Conservation (phyloP, 1,140 invertebrate genomes). For the Procambarus virginalis region DNA sequence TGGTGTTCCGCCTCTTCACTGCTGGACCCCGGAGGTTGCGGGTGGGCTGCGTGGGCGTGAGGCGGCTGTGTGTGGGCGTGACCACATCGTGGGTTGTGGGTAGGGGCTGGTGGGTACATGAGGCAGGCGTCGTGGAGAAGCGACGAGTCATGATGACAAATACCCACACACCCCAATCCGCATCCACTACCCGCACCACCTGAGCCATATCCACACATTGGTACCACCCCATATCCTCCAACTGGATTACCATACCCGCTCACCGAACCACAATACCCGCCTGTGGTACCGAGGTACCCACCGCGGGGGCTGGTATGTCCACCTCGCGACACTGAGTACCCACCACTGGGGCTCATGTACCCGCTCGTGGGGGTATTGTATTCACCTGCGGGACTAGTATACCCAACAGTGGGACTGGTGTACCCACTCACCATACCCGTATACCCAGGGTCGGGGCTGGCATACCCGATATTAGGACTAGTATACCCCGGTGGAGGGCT, state of each 20-base stretch:
- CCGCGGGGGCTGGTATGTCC: conserved; percentile 44
- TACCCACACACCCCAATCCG: conserved; percentile 27
- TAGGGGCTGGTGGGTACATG: conserved; percentile 57
- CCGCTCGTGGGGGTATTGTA: conserved; percentile 61
- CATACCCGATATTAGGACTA: conserved; percentile 35
- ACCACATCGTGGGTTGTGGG: conserved; percentile 37
- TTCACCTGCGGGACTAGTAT: conserved; percentile 39
- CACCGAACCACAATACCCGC: conserved; percentile 25
- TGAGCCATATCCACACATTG: conserved; percentile 22
- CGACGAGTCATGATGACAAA: conserved; percentile 14
- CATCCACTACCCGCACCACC: conserved; percentile 8
- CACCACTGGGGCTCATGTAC: conserved; percentile 38
- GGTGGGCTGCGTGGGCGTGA: background rate
- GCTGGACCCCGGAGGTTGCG: conserved; percentile 54
- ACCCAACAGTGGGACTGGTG: conserved; percentile 34
- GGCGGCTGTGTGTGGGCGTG: conserved; percentile 34
- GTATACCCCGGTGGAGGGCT: conserved; percentile 55
- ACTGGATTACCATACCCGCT: background rate
- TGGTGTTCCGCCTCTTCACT: conserved; percentile 62
- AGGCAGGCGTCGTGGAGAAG: conserved; percentile 38
- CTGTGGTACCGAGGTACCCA: conserved; percentile 1
- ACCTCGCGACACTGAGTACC: background rate
- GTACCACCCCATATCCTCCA: conserved; percentile 1
- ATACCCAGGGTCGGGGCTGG: conserved; percentile 29
- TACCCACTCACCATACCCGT: conserved; percentile 39